A percentile compares a stretch with the other conserved stretches of the same genome.
These are phyloP conservation scores for Schizopygopsis malacanthus DNA, from an alignment of 2,797 vertebrate genomes.

Conservation along the genomic window DNA sequence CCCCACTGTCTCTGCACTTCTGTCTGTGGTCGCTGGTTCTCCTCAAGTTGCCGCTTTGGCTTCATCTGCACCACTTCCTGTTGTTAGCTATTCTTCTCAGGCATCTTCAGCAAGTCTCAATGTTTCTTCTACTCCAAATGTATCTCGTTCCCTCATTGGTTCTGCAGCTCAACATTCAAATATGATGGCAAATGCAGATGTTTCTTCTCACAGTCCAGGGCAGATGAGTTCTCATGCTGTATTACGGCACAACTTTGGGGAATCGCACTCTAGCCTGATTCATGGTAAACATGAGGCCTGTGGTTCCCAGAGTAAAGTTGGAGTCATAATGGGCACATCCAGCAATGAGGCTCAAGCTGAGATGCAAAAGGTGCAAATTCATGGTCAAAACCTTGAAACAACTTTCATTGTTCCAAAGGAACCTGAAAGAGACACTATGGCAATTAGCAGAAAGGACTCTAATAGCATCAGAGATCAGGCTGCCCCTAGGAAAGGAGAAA, in stretches of 20 bases:
- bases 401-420: conserved; percentile 56
- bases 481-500: conserved; percentile 53
- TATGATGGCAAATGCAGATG: conserved; percentile 18
- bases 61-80: conserved; percentile 16
- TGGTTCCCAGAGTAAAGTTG: conserved; percentile 56
- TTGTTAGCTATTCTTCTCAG: conserved; percentile 33
- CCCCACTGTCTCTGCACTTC: conserved; percentile 55
- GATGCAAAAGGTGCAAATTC: conserved; percentile 44
- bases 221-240: conserved; percentile 43
- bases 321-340: conserved; percentile 12
- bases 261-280: conserved; percentile 41
- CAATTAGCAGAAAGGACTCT: conserved; percentile 57
- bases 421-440: neutral
- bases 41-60: conserved; percentile 46
- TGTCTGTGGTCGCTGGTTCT: conserved; percentile 44
- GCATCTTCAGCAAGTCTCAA: conserved; percentile 7
- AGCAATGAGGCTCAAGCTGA: conserved; percentile 15
- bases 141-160: conserved; percentile 13
- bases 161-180: neutral
- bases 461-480: conserved; percentile 47
- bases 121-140: conserved; percentile 21
- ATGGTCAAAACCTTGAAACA: conserved; percentile 57
- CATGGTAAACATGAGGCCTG: conserved; percentile 57
- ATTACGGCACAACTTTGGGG: conserved; percentile 52
- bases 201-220: conserved; percentile 28